phyloP scores from a whole-genome alignment of 2,797 vertebrate species.

The Malurus leucopterus region DNA sequence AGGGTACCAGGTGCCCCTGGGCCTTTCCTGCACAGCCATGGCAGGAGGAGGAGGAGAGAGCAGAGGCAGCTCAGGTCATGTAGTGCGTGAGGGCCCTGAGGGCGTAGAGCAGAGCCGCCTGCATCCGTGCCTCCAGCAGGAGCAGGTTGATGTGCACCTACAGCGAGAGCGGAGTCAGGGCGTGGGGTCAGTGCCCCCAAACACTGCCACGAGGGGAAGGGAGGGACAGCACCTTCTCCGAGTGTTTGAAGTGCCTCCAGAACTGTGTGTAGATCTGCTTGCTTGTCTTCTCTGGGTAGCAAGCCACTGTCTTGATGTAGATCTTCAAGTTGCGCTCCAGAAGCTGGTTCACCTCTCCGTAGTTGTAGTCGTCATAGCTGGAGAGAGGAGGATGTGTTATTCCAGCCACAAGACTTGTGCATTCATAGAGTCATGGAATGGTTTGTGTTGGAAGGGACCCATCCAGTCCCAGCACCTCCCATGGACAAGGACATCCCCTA shows the following conservation, averaged over 20 bases:
- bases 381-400: background rate
- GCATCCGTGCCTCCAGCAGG: constrained; percentile 77
- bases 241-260: constrained; percentile 94
- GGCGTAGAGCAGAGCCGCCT: constrained; percentile 76
- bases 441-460: background rate
- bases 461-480: background rate
- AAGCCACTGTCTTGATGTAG: constrained; percentile 93
- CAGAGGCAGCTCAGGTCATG: constrained; percentile 72
- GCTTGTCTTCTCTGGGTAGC: constrained; percentile 91
- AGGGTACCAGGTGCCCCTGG: background rate
- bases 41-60: background rate
- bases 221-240: constrained; percentile 84
- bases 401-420: background rate
- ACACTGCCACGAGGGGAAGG: background rate
- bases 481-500: background rate
- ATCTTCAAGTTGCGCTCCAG: constrained; percentile 90
- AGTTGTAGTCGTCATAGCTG: constrained; percentile 95
- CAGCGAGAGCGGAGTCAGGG: background rate
- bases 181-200: background rate
- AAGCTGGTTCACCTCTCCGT: constrained; percentile 90
- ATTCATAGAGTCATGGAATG: background rate
- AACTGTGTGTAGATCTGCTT: constrained; percentile 81
- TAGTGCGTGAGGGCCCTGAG: constrained; percentile 77
- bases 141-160: constrained; percentile 79
- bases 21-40: background rate